Evolutionary conservation across 2,888 invertebrate genomes (phyloP), one percentile per base, ranked within the genome.

Genomic region (Xestia ashworthii): DNA sequence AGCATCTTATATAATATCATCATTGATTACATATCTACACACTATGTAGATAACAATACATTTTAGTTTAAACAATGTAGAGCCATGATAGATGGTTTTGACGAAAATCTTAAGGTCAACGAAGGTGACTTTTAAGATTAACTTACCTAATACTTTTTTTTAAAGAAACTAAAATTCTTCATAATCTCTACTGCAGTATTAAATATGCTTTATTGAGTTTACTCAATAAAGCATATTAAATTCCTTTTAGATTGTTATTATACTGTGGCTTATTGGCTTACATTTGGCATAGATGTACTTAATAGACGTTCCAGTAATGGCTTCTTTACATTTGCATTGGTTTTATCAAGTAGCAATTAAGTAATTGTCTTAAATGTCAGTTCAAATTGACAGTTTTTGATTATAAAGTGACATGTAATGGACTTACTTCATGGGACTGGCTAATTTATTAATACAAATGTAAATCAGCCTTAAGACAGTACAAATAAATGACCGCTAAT

Each of bases 21-120:
- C 77, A 69, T 53, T 77, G 82, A 78, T 81, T 82, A 64, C 78
- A 73, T 82, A 82, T 78, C 82, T 78, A 60, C 22, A 60, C 44
- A 55, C 55, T 62, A 58, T 53, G 14, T 44, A 74, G 82, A 82
- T 82, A 83, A 79, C 46, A 71, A 67, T 50, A 83, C 41, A 64
- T 71, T 68, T 80, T 60, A 58, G 80, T 81, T 72, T 58, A 73
- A 55, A 70, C 82, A 82, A 65, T 1, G 67, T 65, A 53, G 25
- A 64, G 69, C 60, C 2, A 50, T 74, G 83, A 79, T 82, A 71
- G 77, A 78, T 84, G 70, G 64, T 73, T 83, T 75, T 75, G 50
- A 53, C 38, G 71, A 74, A 64, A 74, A 75, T 65, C 2, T 46
- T 75, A 71, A 84, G 84, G 84, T 79, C 78, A 73, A 68, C 8